These are phyloP conservation scores for Mormyrops attenuatus DNA, from an alignment of 2,797 vertebrate genomes.

Conservation along the genomic window DNA sequence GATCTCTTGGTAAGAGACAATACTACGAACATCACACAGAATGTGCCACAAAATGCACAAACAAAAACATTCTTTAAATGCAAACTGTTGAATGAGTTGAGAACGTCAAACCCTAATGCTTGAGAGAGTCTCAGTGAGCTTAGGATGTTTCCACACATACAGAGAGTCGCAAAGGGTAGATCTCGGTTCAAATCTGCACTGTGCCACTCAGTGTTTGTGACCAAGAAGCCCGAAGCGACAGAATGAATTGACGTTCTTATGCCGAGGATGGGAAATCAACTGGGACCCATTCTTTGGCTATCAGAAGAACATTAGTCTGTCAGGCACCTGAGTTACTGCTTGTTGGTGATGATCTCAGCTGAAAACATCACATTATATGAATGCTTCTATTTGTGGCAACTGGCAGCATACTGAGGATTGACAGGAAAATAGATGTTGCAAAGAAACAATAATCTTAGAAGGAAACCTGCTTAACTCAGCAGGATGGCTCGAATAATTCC, in stretches of 20 bases:
- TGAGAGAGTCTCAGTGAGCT: neutral
- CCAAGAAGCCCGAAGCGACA: neutral
- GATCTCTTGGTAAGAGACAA: too few species aligned
- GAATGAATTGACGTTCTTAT: neutral
- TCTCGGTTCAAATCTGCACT: neutral
- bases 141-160: neutral
- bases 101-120: neutral
- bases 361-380: neutral
- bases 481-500: neutral
- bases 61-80: neutral
- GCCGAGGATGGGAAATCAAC: neutral
- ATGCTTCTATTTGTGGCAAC: conserved; percentile 5
- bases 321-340: conserved; percentile 6
- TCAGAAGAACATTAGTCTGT: conserved; percentile 2
- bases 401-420: neutral
- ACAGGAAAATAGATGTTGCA: neutral
- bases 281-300: conserved; percentile 7
- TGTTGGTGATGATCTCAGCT: conserved; percentile 3
- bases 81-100: neutral
- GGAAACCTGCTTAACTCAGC: conserved; percentile 4
- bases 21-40: neutral
- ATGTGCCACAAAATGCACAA: neutral
- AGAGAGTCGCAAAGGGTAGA: neutral
- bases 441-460: neutral
- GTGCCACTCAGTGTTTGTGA: neutral